A percentile compares a stretch with the other conserved stretches of the same genome.
These are phyloP conservation scores for Lepidocyrtinus sp. DNA, from an alignment of 2,888 invertebrate genomes.

Conservation along the genomic window DNA sequence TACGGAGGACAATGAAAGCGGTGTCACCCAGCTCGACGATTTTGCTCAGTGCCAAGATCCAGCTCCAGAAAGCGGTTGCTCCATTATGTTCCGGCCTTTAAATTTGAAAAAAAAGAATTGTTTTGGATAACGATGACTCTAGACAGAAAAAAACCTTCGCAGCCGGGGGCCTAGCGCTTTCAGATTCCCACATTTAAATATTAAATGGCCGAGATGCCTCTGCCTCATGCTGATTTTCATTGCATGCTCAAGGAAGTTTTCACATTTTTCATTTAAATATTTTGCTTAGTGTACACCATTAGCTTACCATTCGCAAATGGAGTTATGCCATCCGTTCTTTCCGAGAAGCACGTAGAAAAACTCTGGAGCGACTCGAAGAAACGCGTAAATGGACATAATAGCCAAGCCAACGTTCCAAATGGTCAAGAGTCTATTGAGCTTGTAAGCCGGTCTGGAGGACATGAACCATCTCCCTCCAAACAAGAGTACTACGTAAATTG, in stretches of 20 bases:
- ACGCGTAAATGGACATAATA: conserved; percentile 65
- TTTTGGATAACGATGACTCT: no score
- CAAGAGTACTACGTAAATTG: conserved; percentile 62
- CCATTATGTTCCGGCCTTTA: conserved; percentile 63
- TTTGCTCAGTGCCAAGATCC: conserved; percentile 61
- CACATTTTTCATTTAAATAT: no score
- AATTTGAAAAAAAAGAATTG: no score
- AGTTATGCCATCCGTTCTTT: conserved; percentile 65
- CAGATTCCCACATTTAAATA: not conserved
- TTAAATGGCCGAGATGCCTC: not conserved
- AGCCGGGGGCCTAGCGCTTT: not conserved
- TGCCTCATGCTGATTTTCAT: no score
- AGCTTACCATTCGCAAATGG: conserved; percentile 66
- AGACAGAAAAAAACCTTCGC: no score
- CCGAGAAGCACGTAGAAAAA: conserved; percentile 62
- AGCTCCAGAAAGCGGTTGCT: conserved; percentile 67
- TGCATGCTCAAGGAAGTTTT: no score
- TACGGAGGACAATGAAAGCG: conserved; percentile 65
- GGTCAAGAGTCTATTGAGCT: conserved; percentile 63
- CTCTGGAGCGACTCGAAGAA: conserved; percentile 63
- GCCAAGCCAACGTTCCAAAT: conserved; percentile 64
- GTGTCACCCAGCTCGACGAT: conserved; percentile 67
- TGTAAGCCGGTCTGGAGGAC: conserved; percentile 58
- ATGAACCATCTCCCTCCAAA: conserved; percentile 61
- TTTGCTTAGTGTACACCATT: no score